These are phyloP conservation scores for Alectoris magna DNA, from an alignment of 2,797 vertebrate genomes.

Conservation along the genomic window DNA sequence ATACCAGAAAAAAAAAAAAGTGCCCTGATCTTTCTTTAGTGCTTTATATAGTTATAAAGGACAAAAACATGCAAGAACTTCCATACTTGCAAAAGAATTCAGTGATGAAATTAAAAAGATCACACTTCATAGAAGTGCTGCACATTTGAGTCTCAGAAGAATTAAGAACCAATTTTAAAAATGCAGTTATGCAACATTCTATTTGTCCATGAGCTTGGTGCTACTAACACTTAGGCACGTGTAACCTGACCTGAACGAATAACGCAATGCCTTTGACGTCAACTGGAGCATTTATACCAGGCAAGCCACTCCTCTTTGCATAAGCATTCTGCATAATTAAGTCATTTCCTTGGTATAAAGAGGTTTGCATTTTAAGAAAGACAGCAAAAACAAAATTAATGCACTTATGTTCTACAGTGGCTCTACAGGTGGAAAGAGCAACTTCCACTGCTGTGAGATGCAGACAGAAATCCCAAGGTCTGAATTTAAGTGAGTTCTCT, in stretches of 20 bases:
- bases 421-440: background rate
- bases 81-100: background rate
- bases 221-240: background rate
- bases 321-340: background rate
- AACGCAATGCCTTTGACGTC: conserved; percentile 1
- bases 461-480: background rate
- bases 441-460: background rate
- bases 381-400: background rate
- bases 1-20: background rate
- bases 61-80: background rate
- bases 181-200: background rate
- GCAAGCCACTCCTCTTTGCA: background rate
- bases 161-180: background rate
- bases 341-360: background rate
- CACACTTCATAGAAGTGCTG: background rate
- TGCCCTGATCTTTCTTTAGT: background rate
- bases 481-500: background rate
- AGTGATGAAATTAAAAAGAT: background rate
- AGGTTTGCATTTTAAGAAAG: background rate
- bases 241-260: conserved; percentile 2
- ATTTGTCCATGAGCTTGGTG: background rate
- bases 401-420: background rate
- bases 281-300: background rate
- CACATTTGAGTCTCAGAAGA: background rate
- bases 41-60: background rate